A percentile compares a stretch with the other conserved stretches of the same genome.
These are phyloP conservation scores for Mormyrus hasselquistii DNA, from an alignment of 2,797 vertebrate genomes.

Conservation along the genomic window DNA sequence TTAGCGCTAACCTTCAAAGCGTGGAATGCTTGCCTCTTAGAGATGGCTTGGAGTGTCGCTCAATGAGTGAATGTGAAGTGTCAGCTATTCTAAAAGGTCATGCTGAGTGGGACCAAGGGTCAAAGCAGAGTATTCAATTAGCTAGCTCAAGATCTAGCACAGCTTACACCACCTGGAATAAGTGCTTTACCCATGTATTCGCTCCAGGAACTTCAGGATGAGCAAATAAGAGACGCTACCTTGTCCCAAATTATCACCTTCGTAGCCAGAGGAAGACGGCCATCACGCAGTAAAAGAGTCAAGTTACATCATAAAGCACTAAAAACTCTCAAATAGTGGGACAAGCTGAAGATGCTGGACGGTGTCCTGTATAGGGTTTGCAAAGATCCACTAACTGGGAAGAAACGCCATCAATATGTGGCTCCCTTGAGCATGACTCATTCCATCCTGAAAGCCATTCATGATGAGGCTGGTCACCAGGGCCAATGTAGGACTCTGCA, in stretches of 20 bases:
- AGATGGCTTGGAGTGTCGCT: neutral
- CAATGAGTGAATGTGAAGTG: neutral
- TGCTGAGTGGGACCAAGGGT: neutral
- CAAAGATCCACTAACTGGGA: neutral
- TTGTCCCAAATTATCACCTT: neutral
- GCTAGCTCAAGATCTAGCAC: neutral
- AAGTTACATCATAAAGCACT: neutral
- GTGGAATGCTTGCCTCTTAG: neutral
- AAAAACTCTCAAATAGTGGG: neutral
- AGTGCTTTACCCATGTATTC: neutral
- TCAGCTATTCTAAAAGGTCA: neutral
- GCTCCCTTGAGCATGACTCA: neutral
- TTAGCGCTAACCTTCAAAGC: neutral
- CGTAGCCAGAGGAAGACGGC: neutral
- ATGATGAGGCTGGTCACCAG: neutral
- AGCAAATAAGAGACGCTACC: neutral
- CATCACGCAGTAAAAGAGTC: neutral
- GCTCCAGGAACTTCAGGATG: neutral
- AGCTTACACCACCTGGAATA: neutral
- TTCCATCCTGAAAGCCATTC: neutral
- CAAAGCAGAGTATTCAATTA: neutral
- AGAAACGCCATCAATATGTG: neutral
- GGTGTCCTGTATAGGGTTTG: neutral
- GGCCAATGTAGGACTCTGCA: neutral
- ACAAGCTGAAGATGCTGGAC: neutral